These are phyloP conservation scores for Octodonta nipae DNA, from an alignment of 2,888 invertebrate species.

Conservation along the genomic window DNA sequence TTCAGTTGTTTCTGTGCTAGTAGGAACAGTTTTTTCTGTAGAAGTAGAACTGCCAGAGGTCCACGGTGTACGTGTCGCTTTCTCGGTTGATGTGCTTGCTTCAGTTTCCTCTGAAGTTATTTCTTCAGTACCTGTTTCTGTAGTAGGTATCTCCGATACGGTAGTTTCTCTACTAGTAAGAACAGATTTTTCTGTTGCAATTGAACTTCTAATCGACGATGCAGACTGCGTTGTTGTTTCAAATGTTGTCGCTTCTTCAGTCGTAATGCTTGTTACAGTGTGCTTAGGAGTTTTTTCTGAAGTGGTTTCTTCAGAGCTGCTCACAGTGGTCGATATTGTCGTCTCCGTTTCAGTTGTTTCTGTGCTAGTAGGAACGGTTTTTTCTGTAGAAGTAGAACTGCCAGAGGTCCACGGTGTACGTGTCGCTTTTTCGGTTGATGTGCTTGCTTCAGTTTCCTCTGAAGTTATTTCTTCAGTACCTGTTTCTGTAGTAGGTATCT, in stretches of 20 bases:
- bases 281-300: background rate
- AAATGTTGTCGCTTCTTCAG: background rate
- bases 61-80: background rate
- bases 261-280: background rate
- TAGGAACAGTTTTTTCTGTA: background rate
- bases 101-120: conserved; percentile 1
- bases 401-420: background rate
- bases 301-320: background rate
- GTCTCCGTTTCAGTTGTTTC: conserved; percentile 1
- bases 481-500: conserved; percentile 2
- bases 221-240: background rate
- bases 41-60: background rate
- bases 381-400: conserved; percentile 1
- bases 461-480: conserved; percentile 4
- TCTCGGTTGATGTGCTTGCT: background rate
- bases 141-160: background rate
- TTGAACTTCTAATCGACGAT: too few species aligned
- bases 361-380: background rate
- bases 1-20: background rate
- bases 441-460: background rate
- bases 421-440: background rate
- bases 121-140: conserved; percentile 2
- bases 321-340: too few species aligned
- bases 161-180: background rate
- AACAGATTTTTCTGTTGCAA: too few species aligned